Evolutionary conservation across 2,888 invertebrate genomes (phyloP), one percentile per base, ranked within the genome.

Genomic region (Brachypterus glaber): DNA sequence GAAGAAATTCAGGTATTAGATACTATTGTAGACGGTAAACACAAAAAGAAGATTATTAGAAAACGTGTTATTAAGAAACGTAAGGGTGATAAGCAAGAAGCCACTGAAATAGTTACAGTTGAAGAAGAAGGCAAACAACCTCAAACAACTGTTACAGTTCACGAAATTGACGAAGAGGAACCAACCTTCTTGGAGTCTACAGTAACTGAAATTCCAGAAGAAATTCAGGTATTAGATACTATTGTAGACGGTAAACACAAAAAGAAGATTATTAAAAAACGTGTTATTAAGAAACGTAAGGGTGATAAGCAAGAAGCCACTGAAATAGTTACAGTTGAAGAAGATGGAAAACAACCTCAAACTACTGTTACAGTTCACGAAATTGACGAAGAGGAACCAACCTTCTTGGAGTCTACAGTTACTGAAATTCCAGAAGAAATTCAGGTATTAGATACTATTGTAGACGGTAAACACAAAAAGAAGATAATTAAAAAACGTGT

Each of bases 231-330:
- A 1, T 56, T 54, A 4, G 53, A 62, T 35, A 52, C 40, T 21
- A 21, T 66, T 9, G 61, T 64, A 51, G 62, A 57, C 42, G 38
- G 45, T 11, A 29, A 39, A 17, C 40, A 44, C 14, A 35, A 26
- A 40, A 64, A 53, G 60, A 67, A 30, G 54, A 43, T 12, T 16
- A 45, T 64, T 2, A 66, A 62, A 41, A 68, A 66, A 2, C 63
- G 65, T 37, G 53, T 64, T 2, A 68, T 70, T 8, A 69, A 66
- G 41, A 68, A 68, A 46, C 55, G 60, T 2, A 47, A 61, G 26
- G 60, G 58, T 41, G 43, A 56, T 31, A 57, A 58, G 48, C 55
- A 54, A 37, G 59, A 62, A 51, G 50, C 51, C 8, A 49, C 63
- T 5, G 54, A 58, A 45, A 58, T 58, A 13, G 46, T 47, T 12